Evolutionary conservation across 2,888 invertebrate species (phyloP), one percentile per base, ranked within the genome.

Genomic region (Trichacis sp.): DNA sequence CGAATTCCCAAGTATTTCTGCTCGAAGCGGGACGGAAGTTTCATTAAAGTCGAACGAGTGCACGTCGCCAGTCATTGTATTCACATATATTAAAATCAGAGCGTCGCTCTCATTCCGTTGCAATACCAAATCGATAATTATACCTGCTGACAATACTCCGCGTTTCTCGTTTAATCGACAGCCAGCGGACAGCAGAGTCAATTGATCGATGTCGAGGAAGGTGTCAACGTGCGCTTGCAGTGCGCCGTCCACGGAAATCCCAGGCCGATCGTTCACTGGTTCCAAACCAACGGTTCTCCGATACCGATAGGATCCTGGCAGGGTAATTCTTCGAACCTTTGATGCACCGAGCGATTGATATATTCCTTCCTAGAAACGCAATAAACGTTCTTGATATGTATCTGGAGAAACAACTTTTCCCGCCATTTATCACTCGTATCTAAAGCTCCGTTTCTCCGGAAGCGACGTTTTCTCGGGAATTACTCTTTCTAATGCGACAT

Each of bases 171-270:
- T 59, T 24, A 40, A 53, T 69, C 57, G 51, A 59, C 50, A 70
- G 70, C 54, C 11, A 53, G 52, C 11, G 67, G 53, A 46, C 66
- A 50, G 43, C 68, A 64, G 14, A 52, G 36, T 46, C 70, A 69
- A 57, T 87, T 91, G 6, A 88, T 94, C 49, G 88, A 93, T 54
- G 93, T 94, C 1, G 88, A 90, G 29, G 96, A 96, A 85, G 91
- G 92, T 0, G 92, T 92, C 61, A 92, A 94, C 49, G 88, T 96
- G 45, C 89, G 93, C n/a, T 86, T 96, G 77, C 89, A 90, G 71
- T 96, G 96, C 81, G 90, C 90, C 19, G 92, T 94, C 0, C 89
- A 89, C 70, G 96, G 96, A 1, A 88, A 88, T 38, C 96, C 96
- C 0, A 86, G 86, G 49, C 95, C 96, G 0, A 85, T 88, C 8